Conservation (phyloP, 2,113 vertebrate genomes). For the Entelurus aequoreus region DNA sequence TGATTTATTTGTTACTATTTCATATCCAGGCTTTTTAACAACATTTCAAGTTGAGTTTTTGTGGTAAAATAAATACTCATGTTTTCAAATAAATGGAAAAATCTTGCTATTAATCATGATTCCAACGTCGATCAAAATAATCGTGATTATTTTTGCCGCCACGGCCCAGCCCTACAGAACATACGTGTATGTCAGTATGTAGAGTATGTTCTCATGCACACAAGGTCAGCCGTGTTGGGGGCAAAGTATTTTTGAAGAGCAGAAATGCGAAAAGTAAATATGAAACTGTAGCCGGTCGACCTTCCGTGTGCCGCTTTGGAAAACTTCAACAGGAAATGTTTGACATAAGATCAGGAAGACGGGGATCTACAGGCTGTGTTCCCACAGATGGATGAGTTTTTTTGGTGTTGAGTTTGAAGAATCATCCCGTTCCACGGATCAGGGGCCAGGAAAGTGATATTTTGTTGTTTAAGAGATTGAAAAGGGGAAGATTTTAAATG, state of each 20-base stretch:
- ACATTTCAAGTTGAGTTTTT: too few species aligned
- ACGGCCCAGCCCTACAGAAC: not conserved
- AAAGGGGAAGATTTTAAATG: not conserved
- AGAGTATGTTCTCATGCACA: constrained; percentile 29
- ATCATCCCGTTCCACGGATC: not conserved
- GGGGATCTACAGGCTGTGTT: constrained; percentile 16
- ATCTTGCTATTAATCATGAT: too few species aligned
- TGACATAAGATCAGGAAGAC: constrained; percentile 37
- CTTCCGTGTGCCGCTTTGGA: constrained; percentile 13
- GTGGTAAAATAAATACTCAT: too few species aligned
- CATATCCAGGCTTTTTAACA: too few species aligned
- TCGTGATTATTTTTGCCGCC: too few species aligned
- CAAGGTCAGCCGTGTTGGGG: constrained; percentile 36
- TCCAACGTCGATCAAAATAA: too few species aligned
- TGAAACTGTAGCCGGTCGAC: constrained; percentile 30
- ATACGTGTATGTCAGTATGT: not conserved
- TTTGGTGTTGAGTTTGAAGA: constrained; percentile 1
- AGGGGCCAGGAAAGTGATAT: not conserved
- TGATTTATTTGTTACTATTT: too few species aligned
- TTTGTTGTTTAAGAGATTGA: not conserved
- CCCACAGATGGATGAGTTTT: constrained; percentile 12
- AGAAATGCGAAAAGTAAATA: constrained; percentile 50
- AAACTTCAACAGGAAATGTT: constrained; percentile 44
- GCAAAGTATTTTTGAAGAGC: constrained; percentile 45
- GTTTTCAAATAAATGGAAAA: too few species aligned